A percentile compares a stretch with the other conserved stretches of the same genome.
These are phyloP conservation scores for Tetragnatha montana DNA, from an alignment of 2,888 invertebrate species.

Conservation along the genomic window DNA sequence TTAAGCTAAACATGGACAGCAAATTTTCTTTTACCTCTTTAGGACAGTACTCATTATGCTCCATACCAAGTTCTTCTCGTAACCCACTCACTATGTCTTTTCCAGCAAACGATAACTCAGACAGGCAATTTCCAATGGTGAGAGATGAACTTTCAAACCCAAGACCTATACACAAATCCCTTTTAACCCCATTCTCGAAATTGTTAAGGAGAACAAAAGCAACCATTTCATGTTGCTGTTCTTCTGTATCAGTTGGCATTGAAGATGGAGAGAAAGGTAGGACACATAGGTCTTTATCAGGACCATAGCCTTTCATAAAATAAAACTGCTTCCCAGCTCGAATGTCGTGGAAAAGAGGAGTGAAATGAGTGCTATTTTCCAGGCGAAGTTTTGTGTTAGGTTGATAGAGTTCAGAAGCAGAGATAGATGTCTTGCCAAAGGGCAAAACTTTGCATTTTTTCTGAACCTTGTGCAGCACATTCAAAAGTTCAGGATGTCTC, in stretches of 20 bases:
- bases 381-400: conserved; percentile 16
- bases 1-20: conserved; percentile 31
- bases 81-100: conserved; percentile 32
- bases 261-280: neutral
- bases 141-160: conserved; percentile 35
- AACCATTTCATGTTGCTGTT: conserved; percentile 34
- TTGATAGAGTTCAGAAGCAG: conserved; percentile 25
- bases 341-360: conserved; percentile 31
- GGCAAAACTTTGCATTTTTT: conserved; percentile 36
- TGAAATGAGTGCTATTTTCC: conserved; percentile 45
- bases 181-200: conserved; percentile 23
- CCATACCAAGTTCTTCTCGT: conserved; percentile 26
- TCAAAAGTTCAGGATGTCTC: conserved; percentile 14
- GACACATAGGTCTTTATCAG: conserved; percentile 29
- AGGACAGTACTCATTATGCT: conserved; percentile 52
- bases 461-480: conserved; percentile 45
- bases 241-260: neutral
- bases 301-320: conserved; percentile 32
- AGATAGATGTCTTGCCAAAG: conserved; percentile 5
- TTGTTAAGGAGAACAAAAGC: conserved; percentile 35
- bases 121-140: conserved; percentile 15
- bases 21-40: conserved; percentile 43
- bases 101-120: conserved; percentile 20
- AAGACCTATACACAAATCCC: conserved; percentile 44
- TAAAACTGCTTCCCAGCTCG: conserved; percentile 4